Percentiles rank a stretch among this genome's conserved stretches.
Evolutionary conservation across 2,888 invertebrate genomes (phyloP).

Genomic region (Nomada flava): DNA sequence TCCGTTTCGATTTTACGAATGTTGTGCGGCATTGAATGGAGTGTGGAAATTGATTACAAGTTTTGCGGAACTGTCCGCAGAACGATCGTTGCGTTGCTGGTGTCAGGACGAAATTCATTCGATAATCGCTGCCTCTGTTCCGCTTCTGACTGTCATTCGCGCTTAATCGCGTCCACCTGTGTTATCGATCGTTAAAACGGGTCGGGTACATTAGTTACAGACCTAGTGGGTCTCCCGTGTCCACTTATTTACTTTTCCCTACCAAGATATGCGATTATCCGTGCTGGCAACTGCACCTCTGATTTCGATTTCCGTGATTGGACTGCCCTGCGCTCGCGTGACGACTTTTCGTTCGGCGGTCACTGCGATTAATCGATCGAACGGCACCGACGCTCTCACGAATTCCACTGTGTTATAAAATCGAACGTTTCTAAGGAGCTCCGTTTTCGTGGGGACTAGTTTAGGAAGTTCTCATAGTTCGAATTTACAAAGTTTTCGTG

Average conservation of each 20-base stretch:
- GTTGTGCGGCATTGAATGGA: no score
- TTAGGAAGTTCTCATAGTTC: background rate
- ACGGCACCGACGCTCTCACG: background rate
- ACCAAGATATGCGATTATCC: conserved; percentile 22
- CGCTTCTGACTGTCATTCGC: conserved; percentile 61
- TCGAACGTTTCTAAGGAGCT: background rate
- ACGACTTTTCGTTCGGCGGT: background rate
- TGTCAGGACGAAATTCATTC: conserved; percentile 45
- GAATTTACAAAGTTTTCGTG: background rate
- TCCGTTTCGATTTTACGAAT: no score
- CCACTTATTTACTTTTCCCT: conserved; percentile 42
- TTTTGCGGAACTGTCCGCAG: no score
- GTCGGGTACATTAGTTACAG: conserved; percentile 65
- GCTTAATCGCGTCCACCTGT: conserved; percentile 66
- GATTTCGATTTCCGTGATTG: conserved; percentile 35
- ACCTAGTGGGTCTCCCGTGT: conserved; percentile 28
- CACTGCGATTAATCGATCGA: background rate
- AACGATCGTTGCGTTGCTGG: no score
- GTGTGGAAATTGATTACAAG: no score
- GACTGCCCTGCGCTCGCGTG: background rate
- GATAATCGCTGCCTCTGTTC: conserved; percentile 37
- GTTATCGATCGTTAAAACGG: conserved; percentile 65
- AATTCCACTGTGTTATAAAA: no score
- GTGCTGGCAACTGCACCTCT: conserved; percentile 7
- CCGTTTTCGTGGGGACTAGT: background rate